Conservation (phyloP, 1,140 invertebrate species). For the Bombus vancouverensis region DNA sequence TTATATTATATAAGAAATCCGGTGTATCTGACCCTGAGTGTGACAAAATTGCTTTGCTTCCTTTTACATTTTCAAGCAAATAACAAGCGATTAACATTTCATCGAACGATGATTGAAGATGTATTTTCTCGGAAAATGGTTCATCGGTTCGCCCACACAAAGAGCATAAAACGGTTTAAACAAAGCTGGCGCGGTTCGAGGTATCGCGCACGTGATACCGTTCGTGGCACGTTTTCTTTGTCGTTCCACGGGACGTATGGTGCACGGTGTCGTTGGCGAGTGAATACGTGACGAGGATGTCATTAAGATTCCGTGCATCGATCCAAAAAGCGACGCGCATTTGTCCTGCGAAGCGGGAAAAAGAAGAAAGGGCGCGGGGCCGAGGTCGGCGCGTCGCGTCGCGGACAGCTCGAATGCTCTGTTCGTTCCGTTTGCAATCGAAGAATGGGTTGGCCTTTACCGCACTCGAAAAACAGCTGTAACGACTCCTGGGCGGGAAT, state of each 20-base stretch:
- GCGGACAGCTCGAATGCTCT: background rate
- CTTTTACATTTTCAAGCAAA: background rate
- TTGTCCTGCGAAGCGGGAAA: slow-evolving; percentile 51
- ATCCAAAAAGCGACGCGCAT: slow-evolving; percentile 51
- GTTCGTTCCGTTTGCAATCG: slow-evolving; percentile 35
- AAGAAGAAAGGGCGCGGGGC: slow-evolving; percentile 25
- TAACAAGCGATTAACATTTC: background rate
- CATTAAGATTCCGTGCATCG: slow-evolving; percentile 53
- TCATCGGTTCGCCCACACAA: background rate
- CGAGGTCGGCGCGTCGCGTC: background rate
- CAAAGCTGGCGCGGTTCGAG: background rate
- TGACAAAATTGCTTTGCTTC: background rate
- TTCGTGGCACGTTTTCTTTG: slow-evolving; percentile 35
- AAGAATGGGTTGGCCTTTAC: slow-evolving; percentile 24
- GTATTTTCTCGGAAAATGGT: background rate
- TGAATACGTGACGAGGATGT: slow-evolving; percentile 42
- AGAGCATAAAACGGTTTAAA: background rate
- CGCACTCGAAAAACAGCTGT: slow-evolving; percentile 49
- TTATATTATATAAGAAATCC: no score
- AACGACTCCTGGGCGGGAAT: slow-evolving; percentile 29
- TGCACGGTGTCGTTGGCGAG: slow-evolving; percentile 13
- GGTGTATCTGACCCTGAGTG: no score
- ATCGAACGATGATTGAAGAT: background rate
- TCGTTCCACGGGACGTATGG: background rate
- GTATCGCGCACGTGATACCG: slow-evolving; percentile 1